Percentiles rank a stretch among this genome's conserved stretches.
Evolutionary conservation across 2,797 vertebrate genomes (phyloP).

Genomic region (Acanthurus lineatus): DNA sequence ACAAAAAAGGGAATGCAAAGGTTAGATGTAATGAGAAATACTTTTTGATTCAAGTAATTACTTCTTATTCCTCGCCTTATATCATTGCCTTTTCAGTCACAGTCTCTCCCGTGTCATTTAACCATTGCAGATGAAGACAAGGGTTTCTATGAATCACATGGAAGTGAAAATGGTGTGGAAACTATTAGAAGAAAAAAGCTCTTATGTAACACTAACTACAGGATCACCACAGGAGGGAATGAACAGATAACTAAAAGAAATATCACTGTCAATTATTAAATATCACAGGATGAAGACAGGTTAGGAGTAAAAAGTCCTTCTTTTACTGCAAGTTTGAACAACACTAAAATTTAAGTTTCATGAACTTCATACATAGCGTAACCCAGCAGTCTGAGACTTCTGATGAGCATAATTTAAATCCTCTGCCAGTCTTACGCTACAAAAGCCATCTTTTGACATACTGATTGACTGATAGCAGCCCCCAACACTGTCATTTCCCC

Average conservation of each 20-base stretch:
- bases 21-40: slow-evolving; percentile 57
- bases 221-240: slow-evolving; percentile 10
- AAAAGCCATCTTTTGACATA: slow-evolving; percentile 33
- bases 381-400: not conserved
- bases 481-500: slow-evolving; percentile 42
- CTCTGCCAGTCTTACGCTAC: slow-evolving; percentile 20
- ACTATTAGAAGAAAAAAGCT: not conserved
- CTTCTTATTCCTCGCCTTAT: slow-evolving; percentile 54
- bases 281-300: not conserved
- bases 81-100: slow-evolving; percentile 45
- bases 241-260: slow-evolving; percentile 3
- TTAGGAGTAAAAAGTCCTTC: not conserved
- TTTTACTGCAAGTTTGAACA: not conserved
- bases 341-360: slow-evolving; percentile 4
- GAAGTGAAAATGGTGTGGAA: slow-evolving; percentile 19
- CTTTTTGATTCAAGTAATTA: slow-evolving; percentile 67
- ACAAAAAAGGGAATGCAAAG: slow-evolving; percentile 28
- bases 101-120: slow-evolving; percentile 31
- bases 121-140: slow-evolving; percentile 45
- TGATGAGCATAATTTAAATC: slow-evolving; percentile 9
- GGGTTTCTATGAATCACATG: slow-evolving; percentile 47
- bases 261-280: slow-evolving; percentile 13
- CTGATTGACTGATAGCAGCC: slow-evolving; percentile 39
- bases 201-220: slow-evolving; percentile 3
- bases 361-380: not conserved